Evolutionary conservation across 1,140 invertebrate species (phyloP).

Genomic region (Zaprionus ornatus): DNA sequence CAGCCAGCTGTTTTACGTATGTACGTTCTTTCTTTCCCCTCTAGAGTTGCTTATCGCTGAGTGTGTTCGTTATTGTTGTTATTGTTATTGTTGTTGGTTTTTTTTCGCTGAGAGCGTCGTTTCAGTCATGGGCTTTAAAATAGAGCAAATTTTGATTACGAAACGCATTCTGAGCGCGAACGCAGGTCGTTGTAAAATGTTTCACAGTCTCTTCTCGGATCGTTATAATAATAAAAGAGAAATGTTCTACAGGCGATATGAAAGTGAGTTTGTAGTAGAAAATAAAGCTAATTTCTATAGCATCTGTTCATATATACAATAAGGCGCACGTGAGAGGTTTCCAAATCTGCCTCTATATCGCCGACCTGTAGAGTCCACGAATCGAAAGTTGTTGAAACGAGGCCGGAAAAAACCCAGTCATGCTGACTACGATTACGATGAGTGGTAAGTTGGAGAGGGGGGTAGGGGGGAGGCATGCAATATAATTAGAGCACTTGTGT

Average conservation of each 20-base stretch:
- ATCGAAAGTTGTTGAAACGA: background rate
- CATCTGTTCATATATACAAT: background rate
- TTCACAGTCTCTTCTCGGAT: slow-evolving; percentile 37
- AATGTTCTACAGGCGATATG: slow-evolving; percentile 31
- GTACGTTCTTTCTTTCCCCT: slow-evolving; percentile 14
- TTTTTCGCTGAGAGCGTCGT: background rate
- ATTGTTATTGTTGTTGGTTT: background rate
- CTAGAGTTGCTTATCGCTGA: slow-evolving; percentile 8
- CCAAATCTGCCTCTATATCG: slow-evolving; percentile 23
- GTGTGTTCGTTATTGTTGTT: slow-evolving; percentile 11
- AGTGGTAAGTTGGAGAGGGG: slow-evolving; percentile 11
- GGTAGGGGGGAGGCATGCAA: background rate
- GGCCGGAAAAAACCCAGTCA: background rate
- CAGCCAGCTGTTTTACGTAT: slow-evolving; percentile 19
- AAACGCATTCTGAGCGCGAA: slow-evolving; percentile 15
- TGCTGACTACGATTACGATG: slow-evolving; percentile 34
- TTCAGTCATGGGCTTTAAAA: slow-evolving; percentile 13
- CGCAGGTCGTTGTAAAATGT: slow-evolving; percentile 34
- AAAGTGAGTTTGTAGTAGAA: slow-evolving; percentile 11
- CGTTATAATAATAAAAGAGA: slow-evolving; percentile 38
- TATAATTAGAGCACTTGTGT: slow-evolving; percentile 26
- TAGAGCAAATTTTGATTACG: slow-evolving; percentile 22
- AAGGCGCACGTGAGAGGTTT: slow-evolving; percentile 20
- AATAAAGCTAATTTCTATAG: background rate
- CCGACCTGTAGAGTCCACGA: slow-evolving; percentile 16